Evolutionary conservation across 2,888 invertebrate genomes (phyloP).

Genomic region (Calephelis perditalis): DNA sequence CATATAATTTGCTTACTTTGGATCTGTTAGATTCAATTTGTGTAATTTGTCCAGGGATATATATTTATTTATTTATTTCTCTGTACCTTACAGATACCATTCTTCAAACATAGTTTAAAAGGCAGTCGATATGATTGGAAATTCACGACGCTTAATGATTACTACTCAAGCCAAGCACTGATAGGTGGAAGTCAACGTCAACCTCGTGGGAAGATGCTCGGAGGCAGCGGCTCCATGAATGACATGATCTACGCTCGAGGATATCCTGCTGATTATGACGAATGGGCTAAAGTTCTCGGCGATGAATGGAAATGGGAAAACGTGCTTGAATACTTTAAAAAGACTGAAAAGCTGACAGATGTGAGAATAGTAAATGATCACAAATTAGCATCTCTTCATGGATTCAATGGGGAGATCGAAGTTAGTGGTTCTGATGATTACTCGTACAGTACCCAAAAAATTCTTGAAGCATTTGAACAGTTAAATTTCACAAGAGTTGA

Average conservation of each 20-base stretch:
- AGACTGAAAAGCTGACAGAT: conserved; percentile 56
- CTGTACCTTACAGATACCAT: conserved; percentile 46
- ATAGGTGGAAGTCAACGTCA: conserved; percentile 45
- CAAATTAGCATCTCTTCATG: conserved; percentile 47
- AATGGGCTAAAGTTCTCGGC: conserved; percentile 49
- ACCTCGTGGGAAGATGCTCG: conserved; percentile 58
- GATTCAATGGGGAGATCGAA: conserved; percentile 51
- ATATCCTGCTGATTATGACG: conserved; percentile 54
- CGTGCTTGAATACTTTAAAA: conserved; percentile 55
- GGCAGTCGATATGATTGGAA: conserved; percentile 56
- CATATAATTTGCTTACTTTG: too few species aligned
- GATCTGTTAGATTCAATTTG: too few species aligned
- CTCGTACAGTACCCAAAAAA: conserved; percentile 36
- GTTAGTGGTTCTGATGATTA: conserved; percentile 44
- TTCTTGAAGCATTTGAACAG: conserved; percentile 50
- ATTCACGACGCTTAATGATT: conserved; percentile 50
- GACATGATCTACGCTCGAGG: conserved; percentile 65
- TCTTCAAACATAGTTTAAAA: conserved; percentile 41
- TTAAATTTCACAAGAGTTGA: conserved; percentile 48
- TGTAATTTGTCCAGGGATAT: too few species aligned
- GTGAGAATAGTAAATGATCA: conserved; percentile 44
- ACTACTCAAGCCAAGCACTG: conserved; percentile 47
- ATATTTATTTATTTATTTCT: too few species aligned
- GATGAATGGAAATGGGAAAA: conserved; percentile 51
- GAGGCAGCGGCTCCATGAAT: conserved; percentile 58